Conservation (phyloP, 2,888 invertebrate species). For the Drosophila greeni region DNA sequence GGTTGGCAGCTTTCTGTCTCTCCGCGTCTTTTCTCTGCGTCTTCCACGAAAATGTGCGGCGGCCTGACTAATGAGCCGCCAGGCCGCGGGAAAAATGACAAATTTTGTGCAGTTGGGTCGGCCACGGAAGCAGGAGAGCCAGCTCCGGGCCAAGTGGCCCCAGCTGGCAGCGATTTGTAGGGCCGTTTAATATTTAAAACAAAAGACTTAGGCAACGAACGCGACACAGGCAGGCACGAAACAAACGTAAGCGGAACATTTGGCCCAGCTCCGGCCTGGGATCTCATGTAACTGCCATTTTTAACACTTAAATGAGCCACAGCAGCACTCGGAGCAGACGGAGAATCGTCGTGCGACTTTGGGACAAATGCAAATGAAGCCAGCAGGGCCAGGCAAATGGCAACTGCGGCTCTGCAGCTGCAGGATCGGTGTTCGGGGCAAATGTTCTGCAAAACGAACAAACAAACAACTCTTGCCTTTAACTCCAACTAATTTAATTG, state of each 20-base stretch:
- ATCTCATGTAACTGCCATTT: constrained; percentile 70
- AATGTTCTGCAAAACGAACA: constrained; percentile 62
- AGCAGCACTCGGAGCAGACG: constrained; percentile 19
- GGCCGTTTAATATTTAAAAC: constrained; percentile 73
- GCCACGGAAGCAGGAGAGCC: constrained; percentile 34
- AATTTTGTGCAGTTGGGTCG: constrained; percentile 58
- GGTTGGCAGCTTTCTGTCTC: constrained; percentile 73
- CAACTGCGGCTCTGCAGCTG: constrained; percentile 27
- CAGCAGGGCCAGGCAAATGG: constrained; percentile 48
- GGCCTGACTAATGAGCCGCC: constrained; percentile 71
- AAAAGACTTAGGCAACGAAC: constrained; percentile 68
- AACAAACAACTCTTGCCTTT: constrained; percentile 48
- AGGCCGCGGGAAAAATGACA: constrained; percentile 74
- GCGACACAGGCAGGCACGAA: constrained; percentile 57
- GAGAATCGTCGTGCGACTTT: constrained; percentile 25
- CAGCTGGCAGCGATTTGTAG: constrained; percentile 63
- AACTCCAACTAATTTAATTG: constrained; percentile 67
- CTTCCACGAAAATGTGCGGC: constrained; percentile 73
- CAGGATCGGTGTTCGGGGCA: constrained; percentile 26
- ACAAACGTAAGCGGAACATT: constrained; percentile 62
- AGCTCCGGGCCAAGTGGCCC: background rate
- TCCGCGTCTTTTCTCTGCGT: constrained; percentile 63
- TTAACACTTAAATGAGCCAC: constrained; percentile 70
- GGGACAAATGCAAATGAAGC: constrained; percentile 70
- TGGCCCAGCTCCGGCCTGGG: constrained; percentile 12